Evolutionary conservation across 2,888 invertebrate genomes (phyloP).

Genomic region (Mylabris sibirica): DNA sequence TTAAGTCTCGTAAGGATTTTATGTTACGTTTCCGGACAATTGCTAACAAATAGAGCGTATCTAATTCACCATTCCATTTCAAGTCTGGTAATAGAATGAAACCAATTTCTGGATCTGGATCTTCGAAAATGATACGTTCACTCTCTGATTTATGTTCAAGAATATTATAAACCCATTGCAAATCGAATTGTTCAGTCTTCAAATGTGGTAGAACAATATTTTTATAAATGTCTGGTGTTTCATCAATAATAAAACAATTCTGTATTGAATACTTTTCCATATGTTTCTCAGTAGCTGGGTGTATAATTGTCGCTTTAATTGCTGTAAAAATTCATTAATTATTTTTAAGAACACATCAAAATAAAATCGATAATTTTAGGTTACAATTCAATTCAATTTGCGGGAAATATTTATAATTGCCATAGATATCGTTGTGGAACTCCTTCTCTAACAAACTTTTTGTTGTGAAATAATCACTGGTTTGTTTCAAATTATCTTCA

Average conservation of each 20-base stretch:
- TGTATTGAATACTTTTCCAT: constrained; percentile 85
- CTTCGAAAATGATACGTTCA: constrained; percentile 87
- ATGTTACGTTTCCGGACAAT: constrained; percentile 78
- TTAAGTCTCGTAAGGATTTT: constrained; percentile 86
- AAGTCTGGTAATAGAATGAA: constrained; percentile 92
- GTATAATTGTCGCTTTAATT: constrained; percentile 87
- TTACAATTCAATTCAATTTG: constrained; percentile 66
- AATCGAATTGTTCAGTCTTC: constrained; percentile 74
- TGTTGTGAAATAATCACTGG: constrained; percentile 67
- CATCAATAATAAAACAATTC: constrained; percentile 77
- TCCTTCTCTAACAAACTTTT: constrained; percentile 69
- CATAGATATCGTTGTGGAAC: constrained; percentile 86
- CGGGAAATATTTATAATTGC: constrained; percentile 77
- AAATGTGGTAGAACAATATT: constrained; percentile 81
- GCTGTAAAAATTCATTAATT: constrained; percentile 64
- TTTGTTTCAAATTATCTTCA: constrained; percentile 66
- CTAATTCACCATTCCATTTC: constrained; percentile 90
- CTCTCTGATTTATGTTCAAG: constrained; percentile 89
- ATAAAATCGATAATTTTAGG: constrained; percentile 40
- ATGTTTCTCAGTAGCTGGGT: constrained; percentile 93
- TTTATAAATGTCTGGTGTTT: constrained; percentile 84
- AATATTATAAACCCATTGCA: constrained; percentile 98
- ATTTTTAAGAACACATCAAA: constrained; percentile 13
- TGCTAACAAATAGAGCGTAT: constrained; percentile 85
- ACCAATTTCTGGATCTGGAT: constrained; percentile 77